phyloP scores from a whole-genome alignment of 1,140 invertebrate genomes.

The Orius insidiosus region DNA sequence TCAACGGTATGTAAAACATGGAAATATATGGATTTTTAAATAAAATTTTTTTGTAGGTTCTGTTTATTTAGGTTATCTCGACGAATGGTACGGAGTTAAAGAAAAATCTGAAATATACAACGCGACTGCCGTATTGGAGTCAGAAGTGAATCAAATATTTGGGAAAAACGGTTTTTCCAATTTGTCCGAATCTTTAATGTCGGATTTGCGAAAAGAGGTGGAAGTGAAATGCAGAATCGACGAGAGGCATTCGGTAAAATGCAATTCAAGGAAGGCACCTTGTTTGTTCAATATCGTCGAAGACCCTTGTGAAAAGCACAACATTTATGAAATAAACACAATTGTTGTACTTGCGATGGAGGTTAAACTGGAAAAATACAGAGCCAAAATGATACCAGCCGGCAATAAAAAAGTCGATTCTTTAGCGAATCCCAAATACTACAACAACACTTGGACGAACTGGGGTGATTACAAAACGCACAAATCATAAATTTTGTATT shows the following conservation, averaged over 20 bases:
- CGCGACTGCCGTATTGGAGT: not conserved
- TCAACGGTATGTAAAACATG: constrained; percentile 33
- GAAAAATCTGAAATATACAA: constrained; percentile 3
- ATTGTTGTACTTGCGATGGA: constrained; percentile 5
- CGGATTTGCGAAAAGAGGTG: not conserved
- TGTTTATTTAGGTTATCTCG: constrained; percentile 9
- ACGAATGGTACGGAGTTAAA: constrained; percentile 8
- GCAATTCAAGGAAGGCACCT: not conserved
- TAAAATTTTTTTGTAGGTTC: constrained; percentile 9
- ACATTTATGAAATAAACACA: constrained; percentile 25
- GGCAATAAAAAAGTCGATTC: constrained; percentile 8
- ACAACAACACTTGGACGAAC: constrained; percentile 7
- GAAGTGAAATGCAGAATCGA: not conserved
- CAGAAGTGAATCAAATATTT: not conserved
- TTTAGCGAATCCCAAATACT: constrained; percentile 3
- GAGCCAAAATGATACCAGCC: not conserved
- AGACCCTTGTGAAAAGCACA: constrained; percentile 47
- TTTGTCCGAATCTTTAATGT: no score
- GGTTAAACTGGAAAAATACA: constrained; percentile 3
- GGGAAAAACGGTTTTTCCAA: no score
- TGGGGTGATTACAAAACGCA: constrained; percentile 4
- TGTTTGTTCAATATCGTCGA: constrained; percentile 42
- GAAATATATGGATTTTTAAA: not conserved
- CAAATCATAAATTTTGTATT: not conserved
- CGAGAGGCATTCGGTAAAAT: not conserved